phyloP scores from a whole-genome alignment of 2,888 invertebrate species.

The Leptinotarsa peninsularis region DNA sequence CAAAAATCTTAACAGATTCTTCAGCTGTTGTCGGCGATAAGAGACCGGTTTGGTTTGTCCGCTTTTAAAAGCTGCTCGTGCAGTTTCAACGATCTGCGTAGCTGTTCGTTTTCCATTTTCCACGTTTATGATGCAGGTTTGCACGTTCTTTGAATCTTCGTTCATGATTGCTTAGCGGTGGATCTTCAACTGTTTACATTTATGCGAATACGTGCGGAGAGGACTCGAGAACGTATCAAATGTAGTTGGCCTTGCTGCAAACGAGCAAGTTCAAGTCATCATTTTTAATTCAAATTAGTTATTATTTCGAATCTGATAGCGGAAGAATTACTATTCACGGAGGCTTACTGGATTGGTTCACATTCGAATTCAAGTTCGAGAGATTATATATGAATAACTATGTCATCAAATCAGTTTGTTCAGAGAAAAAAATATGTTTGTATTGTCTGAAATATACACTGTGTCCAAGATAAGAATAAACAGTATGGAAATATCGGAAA shows the following conservation, averaged over 20 bases:
- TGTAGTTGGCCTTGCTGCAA: conserved; percentile 31
- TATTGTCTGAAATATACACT: too few species aligned
- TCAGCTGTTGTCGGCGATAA: conserved; percentile 74
- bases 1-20: conserved; percentile 57
- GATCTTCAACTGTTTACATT: conserved; percentile 21
- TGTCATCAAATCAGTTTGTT: too few species aligned
- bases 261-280: conserved; percentile 21
- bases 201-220: not conserved
- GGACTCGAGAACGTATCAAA: conserved; percentile 18
- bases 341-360: too few species aligned
- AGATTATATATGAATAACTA: too few species aligned
- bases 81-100: conserved; percentile 37
- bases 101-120: conserved; percentile 30
- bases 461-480: too few species aligned
- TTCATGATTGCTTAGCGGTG: not conserved
- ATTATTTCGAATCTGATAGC: not conserved
- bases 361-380: too few species aligned
- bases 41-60: conserved; percentile 84
- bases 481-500: too few species aligned
- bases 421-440: too few species aligned
- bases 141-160: conserved; percentile 27
- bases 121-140: conserved; percentile 35
- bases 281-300: not conserved
- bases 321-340: too few species aligned
- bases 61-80: conserved; percentile 77